These are phyloP conservation scores for Heliothis subflexa DNA, from an alignment of 1,140 invertebrate genomes.

Conservation along the genomic window DNA sequence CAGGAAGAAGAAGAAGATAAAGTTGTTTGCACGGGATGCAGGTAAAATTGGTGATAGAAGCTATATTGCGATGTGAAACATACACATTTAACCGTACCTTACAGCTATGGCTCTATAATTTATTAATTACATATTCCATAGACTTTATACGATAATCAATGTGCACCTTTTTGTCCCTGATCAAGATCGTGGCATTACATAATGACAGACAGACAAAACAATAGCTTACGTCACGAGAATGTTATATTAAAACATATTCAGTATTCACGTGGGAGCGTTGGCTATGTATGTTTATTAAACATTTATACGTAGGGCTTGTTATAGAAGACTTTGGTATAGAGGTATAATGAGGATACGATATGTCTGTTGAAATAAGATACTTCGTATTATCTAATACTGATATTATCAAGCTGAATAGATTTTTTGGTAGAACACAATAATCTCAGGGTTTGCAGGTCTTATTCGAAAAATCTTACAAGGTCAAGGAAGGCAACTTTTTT, in stretches of 20 bases:
- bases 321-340: background rate
- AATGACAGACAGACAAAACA: constrained; percentile 11
- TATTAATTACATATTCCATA: background rate
- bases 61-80: too few relatives aligned
- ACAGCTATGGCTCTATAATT: background rate
- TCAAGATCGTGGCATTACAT: constrained; percentile 8
- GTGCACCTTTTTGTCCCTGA: background rate
- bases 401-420: too few relatives aligned
- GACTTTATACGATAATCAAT: constrained; percentile 3
- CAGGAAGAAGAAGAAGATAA: too few relatives aligned
- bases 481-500: too few relatives aligned
- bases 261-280: background rate
- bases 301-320: background rate
- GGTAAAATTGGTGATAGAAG: too few relatives aligned
- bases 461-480: too few relatives aligned
- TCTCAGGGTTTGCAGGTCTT: too few relatives aligned
- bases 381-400: too few relatives aligned
- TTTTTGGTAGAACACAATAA: too few relatives aligned
- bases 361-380: too few relatives aligned
- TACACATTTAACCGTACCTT: too few relatives aligned
- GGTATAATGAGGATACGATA: background rate
- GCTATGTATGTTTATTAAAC: background rate
- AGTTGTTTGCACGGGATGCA: too few relatives aligned
- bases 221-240: constrained; percentile 16
- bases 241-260: background rate